Evolutionary conservation across 1,140 invertebrate genomes (phyloP), one percentile per base, ranked within the genome.

Genomic region (Orchestia grillus): DNA sequence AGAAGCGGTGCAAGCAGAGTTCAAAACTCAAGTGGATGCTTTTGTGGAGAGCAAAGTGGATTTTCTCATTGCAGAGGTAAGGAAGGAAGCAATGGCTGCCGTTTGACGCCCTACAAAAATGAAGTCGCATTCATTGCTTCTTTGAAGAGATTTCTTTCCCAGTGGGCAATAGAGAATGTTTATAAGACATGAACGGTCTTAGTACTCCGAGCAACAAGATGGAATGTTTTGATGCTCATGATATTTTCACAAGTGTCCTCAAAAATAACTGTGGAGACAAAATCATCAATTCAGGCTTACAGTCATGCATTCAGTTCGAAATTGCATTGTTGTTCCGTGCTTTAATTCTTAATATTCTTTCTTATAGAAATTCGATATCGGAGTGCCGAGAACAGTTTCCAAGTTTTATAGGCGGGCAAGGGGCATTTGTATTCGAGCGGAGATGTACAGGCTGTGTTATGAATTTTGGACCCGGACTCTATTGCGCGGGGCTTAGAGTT

Each of bases 11-110:
- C 97, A 97, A 96, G 96, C 96, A 1, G 97, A 97, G 96, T 97
- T 97, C 96, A 96, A 97, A 57, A 97, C 97, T 87, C 97, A 97
- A 96, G 97, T 97, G 36, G 96, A 97, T 44, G 97, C 97, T 0
- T 97, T 97, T 96, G 97, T 97, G 3, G 97, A 97, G 87, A 97
- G 97, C 53, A 97, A 97, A 42, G 97, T 97, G 0, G 97, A 97
- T 96, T 97, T 97, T 96, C 96, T 97, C 0, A 97, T 97, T 16
- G 97, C 97, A 95, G 97, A 97, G 97, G 97, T 97, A 97, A 95
- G 96, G 28, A 90, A 53, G 15, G 6, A 28, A 42, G 15, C 88
- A 3, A 90, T 41, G 42, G 41, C 11, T 77, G 28, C 28, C 62
- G 62, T 23, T 15, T 77, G 62, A 23, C 11, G 62, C 62, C 3